Evolutionary conservation across 2,113 vertebrate genomes (phyloP), one percentile per base, ranked within the genome.

Genomic region (Rostratula benghalensis): DNA sequence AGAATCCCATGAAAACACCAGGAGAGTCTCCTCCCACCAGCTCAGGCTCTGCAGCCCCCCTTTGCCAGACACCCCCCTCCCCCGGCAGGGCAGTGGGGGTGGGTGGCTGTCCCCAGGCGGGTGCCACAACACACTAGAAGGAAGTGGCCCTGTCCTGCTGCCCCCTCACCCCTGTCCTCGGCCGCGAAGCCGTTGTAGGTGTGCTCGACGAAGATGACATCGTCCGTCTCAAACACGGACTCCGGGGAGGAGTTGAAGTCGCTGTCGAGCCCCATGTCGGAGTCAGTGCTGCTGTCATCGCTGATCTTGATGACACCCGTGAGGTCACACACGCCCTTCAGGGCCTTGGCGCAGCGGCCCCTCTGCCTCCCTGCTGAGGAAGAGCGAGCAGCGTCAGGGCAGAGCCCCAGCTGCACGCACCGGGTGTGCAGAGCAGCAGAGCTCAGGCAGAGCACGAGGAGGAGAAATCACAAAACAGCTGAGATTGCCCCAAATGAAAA

Each of bases 161-260:
- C 76, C 10, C 63, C 0, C 96, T 97, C 65, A 98, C 98, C 93
- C 13, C 97, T 97, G 74, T 98, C 97, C 2, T 98, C 97, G 0
- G 67, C 48, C 0, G 61, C 5, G 4, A 94, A 95, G 83, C 97
- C 96, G 0, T 97, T 31, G 33, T 87, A 98, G 10, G 98, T 98
- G 89, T 98, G 98, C 91, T 98, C 97, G 1, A 99, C 98, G 8
- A 99, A 98, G 56, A 99, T 99, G 97, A 99, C 98, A 0, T 99
- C 99, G 1, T 99, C 99, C 0, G 98, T 99, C 43, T 99, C 99
- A 0, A 98, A 77, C 82, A 99, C 93, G 8, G 99, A 99, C 96
- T 99, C 99, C 0, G 99, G 99, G 17, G 99, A 99, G 17, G 99
- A 99, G 97, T 99, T 99, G 96, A 98, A 99, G 97, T 99, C 99